phyloP scores from a whole-genome alignment of 2,797 vertebrate genomes.

The Alosa sapidissima region DNA sequence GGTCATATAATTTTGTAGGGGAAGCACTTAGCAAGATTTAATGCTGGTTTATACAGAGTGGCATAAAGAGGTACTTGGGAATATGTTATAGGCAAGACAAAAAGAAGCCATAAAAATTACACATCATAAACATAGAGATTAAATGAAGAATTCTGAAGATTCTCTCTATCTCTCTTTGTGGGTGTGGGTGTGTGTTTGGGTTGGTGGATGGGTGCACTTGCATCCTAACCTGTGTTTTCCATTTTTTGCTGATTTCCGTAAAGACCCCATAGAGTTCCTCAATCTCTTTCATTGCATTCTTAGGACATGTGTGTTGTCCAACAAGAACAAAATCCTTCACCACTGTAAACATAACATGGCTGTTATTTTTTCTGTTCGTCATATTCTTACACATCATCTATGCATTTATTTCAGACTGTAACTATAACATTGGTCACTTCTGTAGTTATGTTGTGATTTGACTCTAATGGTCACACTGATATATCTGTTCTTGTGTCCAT shows the following conservation, averaged over 20 bases:
- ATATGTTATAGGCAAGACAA: not conserved
- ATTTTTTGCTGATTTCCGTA: conserved; percentile 69
- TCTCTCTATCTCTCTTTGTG: not conserved
- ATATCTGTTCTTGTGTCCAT: not conserved
- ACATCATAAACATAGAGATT: not conserved
- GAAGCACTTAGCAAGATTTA: not conserved
- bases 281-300: conserved; percentile 78
- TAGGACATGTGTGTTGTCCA: conserved; percentile 79
- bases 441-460: not conserved
- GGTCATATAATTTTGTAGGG: not conserved
- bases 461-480: not conserved
- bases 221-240: conserved; percentile 74
- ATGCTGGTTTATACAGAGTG: not conserved
- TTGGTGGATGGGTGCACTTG: not conserved
- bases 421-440: not conserved
- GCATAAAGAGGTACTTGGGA: not conserved
- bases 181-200: not conserved
- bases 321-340: conserved; percentile 79
- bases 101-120: not conserved
- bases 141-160: not conserved
- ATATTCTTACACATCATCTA: not conserved
- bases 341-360: conserved; percentile 56
- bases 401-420: not conserved
- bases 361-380: not conserved
- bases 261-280: conserved; percentile 76